Conservation (phyloP, 2,797 vertebrate species). For the Phalanger gymnotis region DNA sequence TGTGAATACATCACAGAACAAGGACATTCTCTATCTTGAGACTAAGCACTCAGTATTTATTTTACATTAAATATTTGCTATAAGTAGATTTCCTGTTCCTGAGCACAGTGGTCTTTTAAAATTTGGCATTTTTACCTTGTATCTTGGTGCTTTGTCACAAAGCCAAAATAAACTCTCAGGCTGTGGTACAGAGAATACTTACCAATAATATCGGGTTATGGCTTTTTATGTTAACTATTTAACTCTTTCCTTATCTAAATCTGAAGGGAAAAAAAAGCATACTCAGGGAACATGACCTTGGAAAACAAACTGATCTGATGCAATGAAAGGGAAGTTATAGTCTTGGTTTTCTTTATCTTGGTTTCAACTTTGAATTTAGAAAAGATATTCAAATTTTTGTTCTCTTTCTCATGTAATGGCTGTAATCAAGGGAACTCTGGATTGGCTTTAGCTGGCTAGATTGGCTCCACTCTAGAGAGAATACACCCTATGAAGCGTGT, state of each 20-base stretch:
- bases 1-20: slow-evolving; percentile 43
- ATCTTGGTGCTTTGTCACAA: slow-evolving; percentile 35
- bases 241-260: slow-evolving; percentile 5
- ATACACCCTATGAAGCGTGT: background rate
- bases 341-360: background rate
- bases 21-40: slow-evolving; percentile 34
- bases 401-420: background rate
- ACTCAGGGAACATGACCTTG: background rate
- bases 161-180: slow-evolving; percentile 50
- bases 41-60: slow-evolving; percentile 41
- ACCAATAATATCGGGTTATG: slow-evolving; percentile 22
- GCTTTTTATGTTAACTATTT: slow-evolving; percentile 14
- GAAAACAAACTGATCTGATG: background rate
- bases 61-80: slow-evolving; percentile 54
- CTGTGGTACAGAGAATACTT: slow-evolving; percentile 25
- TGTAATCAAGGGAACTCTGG: background rate
- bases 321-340: background rate
- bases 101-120: slow-evolving; percentile 17
- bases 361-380: background rate
- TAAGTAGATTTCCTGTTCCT: slow-evolving; percentile 36
- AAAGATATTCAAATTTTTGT: background rate
- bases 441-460: background rate
- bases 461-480: background rate
- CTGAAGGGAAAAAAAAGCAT: background rate
- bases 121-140: slow-evolving; percentile 11